A percentile compares a stretch with the other conserved stretches of the same genome.
These are phyloP conservation scores for Rallus crepitans DNA, from an alignment of 2,797 vertebrate genomes.

Conservation along the genomic window DNA sequence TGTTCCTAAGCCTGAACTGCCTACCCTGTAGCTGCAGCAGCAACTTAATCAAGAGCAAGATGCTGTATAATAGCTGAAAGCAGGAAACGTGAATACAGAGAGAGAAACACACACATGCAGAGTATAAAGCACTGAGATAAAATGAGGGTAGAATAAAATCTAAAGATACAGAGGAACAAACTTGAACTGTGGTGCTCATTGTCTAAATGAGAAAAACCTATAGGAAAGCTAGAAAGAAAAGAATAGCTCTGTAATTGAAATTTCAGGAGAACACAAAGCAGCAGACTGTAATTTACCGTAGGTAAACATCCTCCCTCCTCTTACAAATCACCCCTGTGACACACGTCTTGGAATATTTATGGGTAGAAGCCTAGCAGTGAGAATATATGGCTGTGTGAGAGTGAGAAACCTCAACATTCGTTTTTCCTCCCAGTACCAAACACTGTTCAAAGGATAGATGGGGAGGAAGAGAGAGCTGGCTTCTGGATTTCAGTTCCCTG, in stretches of 20 bases:
- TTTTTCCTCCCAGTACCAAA: background rate
- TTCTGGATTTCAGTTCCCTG: background rate
- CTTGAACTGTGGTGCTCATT: background rate
- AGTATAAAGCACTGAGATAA: background rate
- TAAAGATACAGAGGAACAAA: background rate
- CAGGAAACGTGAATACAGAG: background rate
- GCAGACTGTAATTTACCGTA: constrained; percentile 27
- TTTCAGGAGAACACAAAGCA: constrained; percentile 50
- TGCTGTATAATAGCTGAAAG: background rate
- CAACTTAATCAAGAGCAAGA: background rate
- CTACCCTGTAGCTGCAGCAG: background rate
- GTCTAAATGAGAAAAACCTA: constrained; percentile 44
- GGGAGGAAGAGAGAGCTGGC: background rate
- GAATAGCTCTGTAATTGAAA: constrained; percentile 55
- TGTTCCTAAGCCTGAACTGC: background rate
- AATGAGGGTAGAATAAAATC: constrained; percentile 11
- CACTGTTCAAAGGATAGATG: background rate
- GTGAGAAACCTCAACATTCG: background rate
- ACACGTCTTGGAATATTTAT: constrained; percentile 28
- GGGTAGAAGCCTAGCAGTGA: background rate
- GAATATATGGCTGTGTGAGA: background rate
- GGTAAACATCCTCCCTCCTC: constrained; percentile 18
- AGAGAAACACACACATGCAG: background rate
- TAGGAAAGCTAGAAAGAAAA: constrained; percentile 22
- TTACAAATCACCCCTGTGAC: constrained; percentile 50